Evolutionary conservation across 2,113 vertebrate genomes (phyloP).

Genomic region (Takifugu flavidus): DNA sequence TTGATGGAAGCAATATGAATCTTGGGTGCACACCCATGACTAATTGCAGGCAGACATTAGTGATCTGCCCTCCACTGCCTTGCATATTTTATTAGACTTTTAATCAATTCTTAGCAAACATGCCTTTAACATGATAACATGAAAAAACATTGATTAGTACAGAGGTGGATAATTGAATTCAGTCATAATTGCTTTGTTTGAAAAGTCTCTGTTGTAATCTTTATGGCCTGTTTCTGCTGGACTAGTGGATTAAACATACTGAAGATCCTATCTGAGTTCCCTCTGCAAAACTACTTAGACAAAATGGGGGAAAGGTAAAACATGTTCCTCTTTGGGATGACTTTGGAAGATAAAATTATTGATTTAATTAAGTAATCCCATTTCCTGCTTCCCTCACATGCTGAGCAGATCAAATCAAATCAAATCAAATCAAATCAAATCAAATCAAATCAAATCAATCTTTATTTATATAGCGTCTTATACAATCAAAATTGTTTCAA

Average conservation of each 20-base stretch:
- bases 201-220: slow-evolving; percentile 65
- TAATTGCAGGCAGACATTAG: slow-evolving; percentile 29
- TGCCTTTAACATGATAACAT: slow-evolving; percentile 56
- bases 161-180: slow-evolving; percentile 64
- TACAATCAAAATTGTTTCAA: too few species aligned
- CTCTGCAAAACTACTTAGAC: neutral
- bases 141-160: slow-evolving; percentile 69
- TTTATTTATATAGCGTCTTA: too few species aligned
- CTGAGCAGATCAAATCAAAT: neutral
- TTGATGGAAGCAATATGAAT: slow-evolving; percentile 30
- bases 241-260: slow-evolving; percentile 66
- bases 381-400: slow-evolving; percentile 22
- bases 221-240: slow-evolving; percentile 45
- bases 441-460: too few species aligned
- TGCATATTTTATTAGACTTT: slow-evolving; percentile 41
- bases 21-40: slow-evolving; percentile 33
- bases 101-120: slow-evolving; percentile 58
- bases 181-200: slow-evolving; percentile 67
- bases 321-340: too few species aligned
- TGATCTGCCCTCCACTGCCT: slow-evolving; percentile 18
- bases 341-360: slow-evolving; percentile 27
- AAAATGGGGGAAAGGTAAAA: too few species aligned
- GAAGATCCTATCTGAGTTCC: slow-evolving; percentile 23
- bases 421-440: too few species aligned
- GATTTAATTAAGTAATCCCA: slow-evolving; percentile 39